A percentile compares a stretch with the other conserved stretches of the same genome.
phyloP scores from a whole-genome alignment of 1,140 invertebrate genomes.

The Ptiloglossa arizonensis region DNA sequence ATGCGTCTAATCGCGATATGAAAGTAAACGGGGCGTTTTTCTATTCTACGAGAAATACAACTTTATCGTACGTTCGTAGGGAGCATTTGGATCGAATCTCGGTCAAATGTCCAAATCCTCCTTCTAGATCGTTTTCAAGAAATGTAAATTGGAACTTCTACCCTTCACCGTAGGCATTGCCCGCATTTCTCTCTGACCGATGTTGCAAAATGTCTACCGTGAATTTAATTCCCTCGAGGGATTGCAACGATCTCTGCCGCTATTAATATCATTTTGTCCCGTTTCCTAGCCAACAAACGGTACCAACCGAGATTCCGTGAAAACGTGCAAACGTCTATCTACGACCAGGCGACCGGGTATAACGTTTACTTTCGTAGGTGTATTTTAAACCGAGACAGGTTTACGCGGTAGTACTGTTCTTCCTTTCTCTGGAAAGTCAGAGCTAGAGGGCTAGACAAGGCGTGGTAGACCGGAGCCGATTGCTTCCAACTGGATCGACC shows the following conservation, averaged over 20 bases:
- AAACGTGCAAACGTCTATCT: not conserved
- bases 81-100: no score
- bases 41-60: no score
- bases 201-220: not conserved
- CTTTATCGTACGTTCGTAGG: no score
- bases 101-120: no score
- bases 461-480: slow-evolving; percentile 70
- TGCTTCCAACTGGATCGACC: slow-evolving; percentile 68
- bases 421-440: slow-evolving; percentile 73
- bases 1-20: no score
- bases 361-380: slow-evolving; percentile 21
- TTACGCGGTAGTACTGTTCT: slow-evolving; percentile 61
- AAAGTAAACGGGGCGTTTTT: no score
- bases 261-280: not conserved
- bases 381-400: slow-evolving; percentile 60
- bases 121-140: no score
- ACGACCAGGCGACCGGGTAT: not conserved
- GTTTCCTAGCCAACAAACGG: not conserved
- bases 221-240: not conserved
- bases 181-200: not conserved
- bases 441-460: slow-evolving; percentile 69
- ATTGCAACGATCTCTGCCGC: not conserved
- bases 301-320: not conserved
- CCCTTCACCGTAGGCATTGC: not conserved
- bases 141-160: not conserved